These are phyloP conservation scores for Semotilus atromaculatus DNA, from an alignment of 2,797 vertebrate species.

Conservation along the genomic window DNA sequence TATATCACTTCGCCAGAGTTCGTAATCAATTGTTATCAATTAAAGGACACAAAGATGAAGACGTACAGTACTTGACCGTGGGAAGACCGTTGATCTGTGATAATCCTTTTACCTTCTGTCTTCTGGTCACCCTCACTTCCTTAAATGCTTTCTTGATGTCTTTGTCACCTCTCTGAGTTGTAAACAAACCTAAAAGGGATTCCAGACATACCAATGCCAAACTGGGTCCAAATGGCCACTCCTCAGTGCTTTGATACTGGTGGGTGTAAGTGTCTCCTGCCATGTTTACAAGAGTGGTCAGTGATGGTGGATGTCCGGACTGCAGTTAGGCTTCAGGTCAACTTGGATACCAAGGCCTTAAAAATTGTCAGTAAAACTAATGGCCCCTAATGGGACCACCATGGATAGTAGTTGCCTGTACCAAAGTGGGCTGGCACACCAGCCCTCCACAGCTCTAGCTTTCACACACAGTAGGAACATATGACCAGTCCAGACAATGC, in stretches of 20 bases:
- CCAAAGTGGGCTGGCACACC: constrained; percentile 42
- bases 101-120: constrained; percentile 43
- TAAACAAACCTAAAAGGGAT: constrained; percentile 67
- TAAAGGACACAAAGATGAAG: constrained; percentile 4
- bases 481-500: constrained; percentile 55
- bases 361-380: constrained; percentile 69
- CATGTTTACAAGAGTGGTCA: constrained; percentile 58
- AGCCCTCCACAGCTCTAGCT: constrained; percentile 41
- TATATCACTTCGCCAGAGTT: background rate
- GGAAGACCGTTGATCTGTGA: constrained; percentile 26
- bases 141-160: constrained; percentile 60
- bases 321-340: constrained; percentile 62
- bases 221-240: constrained; percentile 52
- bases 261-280: constrained; percentile 53
- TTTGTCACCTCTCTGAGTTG: constrained; percentile 60
- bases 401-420: constrained; percentile 53
- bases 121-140: constrained; percentile 49
- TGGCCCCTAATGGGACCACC: constrained; percentile 73
- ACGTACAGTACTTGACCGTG: constrained; percentile 38
- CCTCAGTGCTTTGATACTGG: constrained; percentile 45
- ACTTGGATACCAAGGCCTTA: constrained; percentile 63
- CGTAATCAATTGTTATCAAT: background rate
- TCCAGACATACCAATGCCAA: constrained; percentile 63
- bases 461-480: constrained; percentile 46
- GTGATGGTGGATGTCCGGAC: constrained; percentile 38